A percentile compares a stretch with the other conserved stretches of the same genome.
Evolutionary conservation across 2,113 vertebrate species (phyloP).

Genomic region (Onychostruthus taczanowskii): DNA sequence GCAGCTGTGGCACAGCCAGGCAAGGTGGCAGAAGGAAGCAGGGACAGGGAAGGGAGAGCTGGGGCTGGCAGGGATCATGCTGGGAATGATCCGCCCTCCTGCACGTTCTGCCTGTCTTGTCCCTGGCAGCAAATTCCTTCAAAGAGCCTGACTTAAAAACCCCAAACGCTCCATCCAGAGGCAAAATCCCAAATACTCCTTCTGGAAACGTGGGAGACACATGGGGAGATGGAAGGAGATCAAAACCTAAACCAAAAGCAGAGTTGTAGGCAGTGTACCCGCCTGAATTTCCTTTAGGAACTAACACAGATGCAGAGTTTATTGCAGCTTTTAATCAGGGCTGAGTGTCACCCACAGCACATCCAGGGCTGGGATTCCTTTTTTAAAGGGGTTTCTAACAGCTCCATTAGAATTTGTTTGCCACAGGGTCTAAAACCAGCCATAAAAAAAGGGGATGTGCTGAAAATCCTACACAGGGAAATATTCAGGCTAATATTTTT

Average conservation of each 20-base stretch:
- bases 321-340: constrained; percentile 30
- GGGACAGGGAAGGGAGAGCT: not conserved
- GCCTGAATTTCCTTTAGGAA: not conserved
- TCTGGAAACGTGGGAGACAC: not conserved
- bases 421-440: not conserved
- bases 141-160: not conserved
- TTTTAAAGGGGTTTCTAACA: not conserved
- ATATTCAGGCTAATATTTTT: constrained; percentile 39
- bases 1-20: not conserved
- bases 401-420: not conserved
- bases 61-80: not conserved
- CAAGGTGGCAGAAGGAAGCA: not conserved
- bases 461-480: not conserved
- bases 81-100: not conserved
- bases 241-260: not conserved
- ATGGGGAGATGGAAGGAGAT: not conserved
- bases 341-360: not conserved
- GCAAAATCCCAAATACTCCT: not conserved
- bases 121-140: not conserved
- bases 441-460: not conserved
- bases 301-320: not conserved
- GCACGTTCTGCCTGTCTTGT: not conserved
- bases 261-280: not conserved
- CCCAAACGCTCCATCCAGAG: not conserved
- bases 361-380: not conserved